phyloP scores from a whole-genome alignment of 2,113 vertebrate genomes.

The Ia io region DNA sequence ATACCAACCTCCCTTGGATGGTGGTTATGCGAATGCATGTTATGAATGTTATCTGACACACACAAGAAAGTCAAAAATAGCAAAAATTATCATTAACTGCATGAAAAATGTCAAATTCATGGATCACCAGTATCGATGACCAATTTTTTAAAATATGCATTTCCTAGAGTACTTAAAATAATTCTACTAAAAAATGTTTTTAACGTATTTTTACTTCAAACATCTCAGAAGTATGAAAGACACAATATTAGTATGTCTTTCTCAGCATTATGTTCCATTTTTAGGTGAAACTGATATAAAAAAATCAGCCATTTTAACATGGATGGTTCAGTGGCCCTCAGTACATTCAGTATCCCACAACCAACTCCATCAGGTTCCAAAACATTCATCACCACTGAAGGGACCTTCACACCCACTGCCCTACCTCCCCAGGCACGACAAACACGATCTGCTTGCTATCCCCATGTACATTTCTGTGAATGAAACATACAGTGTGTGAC shows the following conservation, averaged over 20 bases:
- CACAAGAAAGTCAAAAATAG: background rate
- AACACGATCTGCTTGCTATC: background rate
- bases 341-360: background rate
- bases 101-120: background rate
- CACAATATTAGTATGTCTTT: background rate
- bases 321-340: background rate
- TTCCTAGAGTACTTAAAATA: background rate
- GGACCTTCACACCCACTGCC: background rate
- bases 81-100: background rate
- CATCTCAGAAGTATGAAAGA: background rate
- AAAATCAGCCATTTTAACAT: background rate
- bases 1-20: too few species aligned
- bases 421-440: too few species aligned
- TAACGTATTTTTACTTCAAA: background rate
- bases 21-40: too few species aligned
- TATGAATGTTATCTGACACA: background rate
- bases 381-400: background rate
- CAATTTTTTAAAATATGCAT: background rate
- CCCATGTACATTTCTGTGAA: background rate
- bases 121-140: background rate
- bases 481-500: accelerated
- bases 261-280: background rate
- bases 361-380: background rate
- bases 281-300: background rate
- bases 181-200: background rate